Percentiles rank a stretch among this genome's conserved stretches.
These are phyloP conservation scores for Ciconia nigra DNA, from an alignment of 2,797 vertebrate species.

Conservation along the genomic window DNA sequence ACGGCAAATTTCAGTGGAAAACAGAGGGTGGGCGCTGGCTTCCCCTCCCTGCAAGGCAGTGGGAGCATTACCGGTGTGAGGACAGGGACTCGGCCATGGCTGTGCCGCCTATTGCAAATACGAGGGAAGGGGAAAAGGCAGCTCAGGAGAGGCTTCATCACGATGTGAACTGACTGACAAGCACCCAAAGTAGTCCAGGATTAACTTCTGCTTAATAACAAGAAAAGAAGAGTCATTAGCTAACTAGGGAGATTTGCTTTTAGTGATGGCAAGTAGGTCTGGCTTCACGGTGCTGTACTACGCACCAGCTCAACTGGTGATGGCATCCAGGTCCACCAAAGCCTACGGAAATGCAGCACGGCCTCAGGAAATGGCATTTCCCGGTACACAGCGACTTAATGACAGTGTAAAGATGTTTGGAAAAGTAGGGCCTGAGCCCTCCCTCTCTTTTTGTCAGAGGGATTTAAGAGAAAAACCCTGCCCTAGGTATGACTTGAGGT, in stretches of 20 bases:
- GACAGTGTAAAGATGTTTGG: neutral
- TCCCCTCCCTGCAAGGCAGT: neutral
- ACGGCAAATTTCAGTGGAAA: neutral
- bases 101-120: neutral
- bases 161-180: neutral
- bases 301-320: neutral
- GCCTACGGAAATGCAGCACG: neutral
- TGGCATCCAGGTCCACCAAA: neutral
- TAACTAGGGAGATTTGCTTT: neutral
- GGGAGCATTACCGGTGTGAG: neutral
- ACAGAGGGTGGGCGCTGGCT: neutral
- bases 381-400: fast-evolving
- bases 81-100: neutral
- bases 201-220: neutral
- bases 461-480: neutral
- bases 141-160: neutral
- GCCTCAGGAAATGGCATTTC: neutral
- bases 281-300: neutral
- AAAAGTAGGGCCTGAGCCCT: neutral
- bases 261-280: neutral
- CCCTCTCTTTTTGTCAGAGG: neutral
- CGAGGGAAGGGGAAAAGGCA: neutral
- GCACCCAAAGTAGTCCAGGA: neutral
- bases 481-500: neutral
- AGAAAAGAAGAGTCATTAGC: neutral